Conservation (phyloP, 2,888 invertebrate genomes). For the Coremacera marginata region DNA sequence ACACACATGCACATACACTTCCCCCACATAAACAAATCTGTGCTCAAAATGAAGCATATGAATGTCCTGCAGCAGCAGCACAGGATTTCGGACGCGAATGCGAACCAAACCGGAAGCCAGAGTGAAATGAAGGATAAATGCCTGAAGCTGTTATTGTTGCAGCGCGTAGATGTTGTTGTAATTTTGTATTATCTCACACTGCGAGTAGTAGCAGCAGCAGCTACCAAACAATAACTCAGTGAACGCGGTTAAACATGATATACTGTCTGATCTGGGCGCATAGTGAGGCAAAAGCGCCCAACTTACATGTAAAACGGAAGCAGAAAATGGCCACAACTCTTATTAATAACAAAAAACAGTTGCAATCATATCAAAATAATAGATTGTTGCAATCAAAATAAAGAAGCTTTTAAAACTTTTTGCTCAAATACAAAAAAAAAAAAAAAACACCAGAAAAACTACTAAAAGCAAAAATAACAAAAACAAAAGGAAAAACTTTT, state of each 20-base stretch:
- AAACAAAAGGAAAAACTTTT: no score
- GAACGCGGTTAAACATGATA: no score
- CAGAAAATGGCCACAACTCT: no score
- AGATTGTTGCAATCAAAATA: no score
- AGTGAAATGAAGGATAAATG: neutral
- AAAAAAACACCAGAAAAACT: no score
- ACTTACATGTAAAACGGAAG: no score
- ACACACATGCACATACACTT: neutral
- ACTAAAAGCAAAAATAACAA: no score
- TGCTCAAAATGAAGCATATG: neutral
- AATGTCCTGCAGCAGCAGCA: neutral
- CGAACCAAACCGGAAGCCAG: conserved; percentile 8
- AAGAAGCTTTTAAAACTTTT: no score
- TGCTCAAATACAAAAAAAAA: no score
- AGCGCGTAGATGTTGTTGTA: neutral
- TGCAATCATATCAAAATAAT: no score
- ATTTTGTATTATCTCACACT: neutral
- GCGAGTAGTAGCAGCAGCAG: neutral
- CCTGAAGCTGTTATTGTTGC: neutral
- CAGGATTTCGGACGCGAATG: neutral
- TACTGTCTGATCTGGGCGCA: neutral
- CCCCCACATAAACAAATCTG: conserved; percentile 2
- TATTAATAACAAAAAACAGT: no score
- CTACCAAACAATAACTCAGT: neutral
- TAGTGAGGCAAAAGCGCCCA: neutral